Conservation (phyloP, 2,888 invertebrate species). For the Plutella xylostella region DNA sequence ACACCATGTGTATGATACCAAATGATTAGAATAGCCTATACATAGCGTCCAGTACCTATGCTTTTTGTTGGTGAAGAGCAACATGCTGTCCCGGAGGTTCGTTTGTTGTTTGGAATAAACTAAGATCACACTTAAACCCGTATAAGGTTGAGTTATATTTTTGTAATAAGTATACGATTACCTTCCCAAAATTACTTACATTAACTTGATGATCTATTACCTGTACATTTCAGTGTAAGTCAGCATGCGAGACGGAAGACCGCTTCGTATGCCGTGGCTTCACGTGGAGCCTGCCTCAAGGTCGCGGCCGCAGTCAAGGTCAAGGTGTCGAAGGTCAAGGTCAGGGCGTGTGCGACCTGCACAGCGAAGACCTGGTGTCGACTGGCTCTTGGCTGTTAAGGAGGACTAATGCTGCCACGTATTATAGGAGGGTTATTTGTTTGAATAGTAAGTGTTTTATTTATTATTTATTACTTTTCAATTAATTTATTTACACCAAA, state of each 20-base stretch:
- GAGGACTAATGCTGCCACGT: slow-evolving; percentile 70
- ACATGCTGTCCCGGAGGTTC: no score
- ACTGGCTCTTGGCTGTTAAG: slow-evolving; percentile 79
- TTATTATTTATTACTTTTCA: not conserved
- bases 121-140: no score
- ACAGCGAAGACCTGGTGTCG: slow-evolving; percentile 86
- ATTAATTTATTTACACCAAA: no score
- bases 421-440: slow-evolving; percentile 85
- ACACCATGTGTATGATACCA: no score
- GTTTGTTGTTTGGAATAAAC: no score
- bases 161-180: no score
- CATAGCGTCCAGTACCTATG: no score
- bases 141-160: no score
- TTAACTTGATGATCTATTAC: no score
- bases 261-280: slow-evolving; percentile 81
- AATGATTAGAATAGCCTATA: no score
- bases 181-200: no score
- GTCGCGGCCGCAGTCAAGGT: slow-evolving; percentile 1
- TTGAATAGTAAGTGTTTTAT: slow-evolving; percentile 78
- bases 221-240: slow-evolving; percentile 69
- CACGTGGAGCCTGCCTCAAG: slow-evolving; percentile 47
- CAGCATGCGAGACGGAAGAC: slow-evolving; percentile 72
- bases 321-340: slow-evolving; percentile 12
- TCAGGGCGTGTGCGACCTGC: slow-evolving; percentile 72
- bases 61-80: no score